Conservation (phyloP, 2,113 vertebrate species). For the Pica pica region DNA sequence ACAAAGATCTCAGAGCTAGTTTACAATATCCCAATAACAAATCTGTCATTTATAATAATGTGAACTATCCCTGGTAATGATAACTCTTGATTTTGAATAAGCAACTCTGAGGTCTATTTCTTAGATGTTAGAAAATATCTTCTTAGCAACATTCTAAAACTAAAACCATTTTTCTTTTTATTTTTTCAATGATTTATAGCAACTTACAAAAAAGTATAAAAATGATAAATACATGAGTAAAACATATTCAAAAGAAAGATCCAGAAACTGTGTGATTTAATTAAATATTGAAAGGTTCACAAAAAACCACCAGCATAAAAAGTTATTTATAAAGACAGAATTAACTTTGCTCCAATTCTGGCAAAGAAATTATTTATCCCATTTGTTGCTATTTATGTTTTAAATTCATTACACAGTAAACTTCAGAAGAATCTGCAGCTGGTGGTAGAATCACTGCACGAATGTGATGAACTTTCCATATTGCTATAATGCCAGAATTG, state of each 20-base stretch:
- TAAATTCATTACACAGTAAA: slow-evolving; percentile 11
- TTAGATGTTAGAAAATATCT: neutral
- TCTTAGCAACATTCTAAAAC: neutral
- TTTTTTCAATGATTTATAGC: neutral
- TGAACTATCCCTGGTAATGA: neutral
- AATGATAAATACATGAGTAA: neutral
- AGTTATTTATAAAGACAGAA: slow-evolving; percentile 8
- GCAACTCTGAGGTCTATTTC: neutral
- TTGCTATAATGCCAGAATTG: neutral
- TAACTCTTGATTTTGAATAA: neutral
- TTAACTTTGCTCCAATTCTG: neutral
- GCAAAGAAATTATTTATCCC: slow-evolving; percentile 15
- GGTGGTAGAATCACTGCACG: neutral
- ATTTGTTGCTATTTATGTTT: slow-evolving; percentile 38
- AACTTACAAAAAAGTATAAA: neutral
- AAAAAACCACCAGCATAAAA: neutral
- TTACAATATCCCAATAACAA: neutral
- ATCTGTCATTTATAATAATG: neutral
- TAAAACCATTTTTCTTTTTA: neutral
- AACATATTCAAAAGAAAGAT: neutral
- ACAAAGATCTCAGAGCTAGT: neutral
- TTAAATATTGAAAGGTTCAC: neutral
- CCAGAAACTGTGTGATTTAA: neutral
- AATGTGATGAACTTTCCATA: slow-evolving; percentile 12
- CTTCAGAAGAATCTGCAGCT: slow-evolving; percentile 8